Base-by-base conservation (phyloP, 2,797 vertebrate genomes). In the Acipenser oxyrinchus region DNA sequence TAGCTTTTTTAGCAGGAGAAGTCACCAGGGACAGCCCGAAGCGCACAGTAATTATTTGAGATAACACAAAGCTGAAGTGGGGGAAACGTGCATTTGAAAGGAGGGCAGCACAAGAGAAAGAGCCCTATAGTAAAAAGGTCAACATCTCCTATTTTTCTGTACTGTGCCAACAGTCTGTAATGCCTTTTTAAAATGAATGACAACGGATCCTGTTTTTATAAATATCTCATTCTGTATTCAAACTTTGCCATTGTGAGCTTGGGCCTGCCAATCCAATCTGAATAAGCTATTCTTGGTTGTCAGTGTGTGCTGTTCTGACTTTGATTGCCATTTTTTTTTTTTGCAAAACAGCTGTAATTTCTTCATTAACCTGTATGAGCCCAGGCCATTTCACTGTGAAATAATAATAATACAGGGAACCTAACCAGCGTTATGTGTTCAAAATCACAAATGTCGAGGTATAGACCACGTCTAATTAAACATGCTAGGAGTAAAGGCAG, bases 41-140 rank as follows among this genome's bases (percentile, higher is more conserved):
- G 94, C 91, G 79, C 86, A 87, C 90, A 92, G 93, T 95, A 96
- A 96, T 97, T 95, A 95, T 95, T 94, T 95, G 91, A 92, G 92
- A 94, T 95, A 95, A 96, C 93, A 93, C 73, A 89, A 88, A 93
- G 89, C 77, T 82, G 90, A 90, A 86, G 89, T 86, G 88, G 77
- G 81, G 82, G 84, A 75, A 73, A 75, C 73, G 85, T 75, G 82
- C 88, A 80, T 88, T 86, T 82, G 86, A 87, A 85, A 88, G 82
- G 75, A 89, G 86, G 85, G 82, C 80, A 84, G 74, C 78, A 61
- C 79, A 66, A 77, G 82, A 80, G 84, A 83, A 79, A 58, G 84
- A 84, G 81, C 74, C 82, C 89, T 90, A 73, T 86, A 88, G 92
- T 87, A 91, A 88, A 95, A 96, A 98, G 93, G 95, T 96, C 94